Evolutionary conservation across 1,140 invertebrate genomes (phyloP), one percentile per base, ranked within the genome.

Genomic region (Melipona quadrifasciata): DNA sequence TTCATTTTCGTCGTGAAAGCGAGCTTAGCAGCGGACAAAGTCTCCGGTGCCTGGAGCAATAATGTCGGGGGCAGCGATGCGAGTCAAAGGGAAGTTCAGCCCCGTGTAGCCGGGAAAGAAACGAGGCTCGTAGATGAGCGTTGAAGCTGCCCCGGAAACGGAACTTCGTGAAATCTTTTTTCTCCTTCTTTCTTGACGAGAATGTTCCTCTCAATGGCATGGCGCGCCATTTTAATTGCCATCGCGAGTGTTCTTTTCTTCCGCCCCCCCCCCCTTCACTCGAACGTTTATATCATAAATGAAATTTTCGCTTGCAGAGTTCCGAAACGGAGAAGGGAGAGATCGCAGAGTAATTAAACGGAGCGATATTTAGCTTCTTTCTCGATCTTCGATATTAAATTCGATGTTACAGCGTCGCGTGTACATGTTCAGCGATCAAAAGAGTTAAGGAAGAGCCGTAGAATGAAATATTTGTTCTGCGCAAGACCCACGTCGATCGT

Each of bases 21-120:
- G 76, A 86, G 85, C 31, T 57, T 77, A 64, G 27, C 77, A 57
- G 55, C 51, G 57, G 55, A 80, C 86, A 78, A 87, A 84, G 76
- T 79, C 75, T 58, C 27, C 24, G 5, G 14, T 51, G 17, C 86
- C 76, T 47, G 61, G 51, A 64, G 86, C 87, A 53, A 76, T 72
- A 79, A 87, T 84, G 85, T 83, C 74, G 74, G 67, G 84, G 57
- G 53, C 68, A 80, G 75, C n/a, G 70, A 64, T 51, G 39, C 78
- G 51, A 87, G 76, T 88, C 86, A 87, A 88, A 75, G 81, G 81
- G 78, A 87, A 84, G 64, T 75, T 87, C 58, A 75, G 57, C 55
- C 47, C 70, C 51, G 53, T 47, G 39, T 55, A 64, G 80, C 67
- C 11, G 53, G n/a, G 53, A 57, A 83, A 83, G 53, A 78, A 58